Evolutionary conservation across 1,140 invertebrate genomes (phyloP).

Genomic region (Popillia japonica): DNA sequence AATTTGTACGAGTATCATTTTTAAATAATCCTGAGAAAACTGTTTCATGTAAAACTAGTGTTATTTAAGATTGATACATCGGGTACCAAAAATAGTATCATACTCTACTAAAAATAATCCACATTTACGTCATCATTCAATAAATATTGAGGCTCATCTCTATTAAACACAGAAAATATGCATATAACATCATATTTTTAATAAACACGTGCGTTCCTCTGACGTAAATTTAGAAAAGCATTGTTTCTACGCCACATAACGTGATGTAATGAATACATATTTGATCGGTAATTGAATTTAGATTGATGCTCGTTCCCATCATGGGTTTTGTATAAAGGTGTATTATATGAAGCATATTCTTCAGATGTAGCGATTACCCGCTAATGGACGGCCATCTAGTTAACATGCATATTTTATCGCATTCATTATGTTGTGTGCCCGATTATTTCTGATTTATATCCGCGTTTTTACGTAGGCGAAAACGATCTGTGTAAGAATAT

Average conservation of each 20-base stretch:
- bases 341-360: not conserved
- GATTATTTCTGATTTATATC: not conserved
- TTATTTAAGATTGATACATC: too few relatives aligned
- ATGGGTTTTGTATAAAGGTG: not conserved
- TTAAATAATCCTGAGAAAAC: too few relatives aligned
- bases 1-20: too few relatives aligned
- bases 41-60: too few relatives aligned
- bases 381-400: not conserved
- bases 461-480: not conserved
- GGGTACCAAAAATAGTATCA: too few relatives aligned
- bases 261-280: not conserved
- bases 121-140: too few relatives aligned
- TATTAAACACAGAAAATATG: too few relatives aligned
- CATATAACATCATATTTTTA: too few relatives aligned
- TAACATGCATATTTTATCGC: not conserved
- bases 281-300: conserved; percentile 3
- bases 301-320: not conserved
- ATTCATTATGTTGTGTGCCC: not conserved
- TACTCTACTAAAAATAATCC: too few relatives aligned
- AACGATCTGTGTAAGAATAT: not conserved
- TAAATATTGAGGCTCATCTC: too few relatives aligned
- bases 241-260: not conserved
- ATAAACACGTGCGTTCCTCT: too few relatives aligned
- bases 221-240: not conserved
- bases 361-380: conserved; percentile 3